Conservation (phyloP, 2,888 invertebrate genomes). For the Sabatieria punctata region DNA sequence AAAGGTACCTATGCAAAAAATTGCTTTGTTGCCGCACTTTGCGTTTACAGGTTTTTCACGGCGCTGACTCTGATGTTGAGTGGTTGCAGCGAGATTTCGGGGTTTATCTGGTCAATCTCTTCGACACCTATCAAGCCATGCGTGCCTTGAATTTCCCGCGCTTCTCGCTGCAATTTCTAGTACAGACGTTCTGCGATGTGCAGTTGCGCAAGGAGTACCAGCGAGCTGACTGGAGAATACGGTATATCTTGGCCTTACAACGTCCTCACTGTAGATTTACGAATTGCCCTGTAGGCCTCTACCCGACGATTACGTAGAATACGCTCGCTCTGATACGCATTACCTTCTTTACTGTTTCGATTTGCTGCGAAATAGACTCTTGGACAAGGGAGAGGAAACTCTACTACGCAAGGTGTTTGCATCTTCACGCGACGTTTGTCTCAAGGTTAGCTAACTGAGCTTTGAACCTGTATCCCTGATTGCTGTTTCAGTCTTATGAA, state of each 20-base stretch:
- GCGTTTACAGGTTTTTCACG: slow-evolving; percentile 59
- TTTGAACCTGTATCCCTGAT: too few relatives aligned
- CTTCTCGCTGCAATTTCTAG: slow-evolving; percentile 54
- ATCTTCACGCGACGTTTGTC: background rate
- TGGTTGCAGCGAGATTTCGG: slow-evolving; percentile 94
- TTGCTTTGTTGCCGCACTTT: slow-evolving; percentile 1
- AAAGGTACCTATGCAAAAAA: slow-evolving; percentile 46
- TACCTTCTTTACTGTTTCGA: slow-evolving; percentile 77
- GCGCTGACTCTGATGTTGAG: slow-evolving; percentile 63
- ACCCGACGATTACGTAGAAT: slow-evolving; percentile 55
- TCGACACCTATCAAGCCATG: slow-evolving; percentile 67
- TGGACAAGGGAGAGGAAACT: slow-evolving; percentile 44
- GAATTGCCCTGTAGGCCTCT: slow-evolving; percentile 47
- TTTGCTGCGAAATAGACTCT: slow-evolving; percentile 52
- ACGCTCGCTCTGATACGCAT: slow-evolving; percentile 87
- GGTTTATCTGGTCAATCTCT: slow-evolving; percentile 84
- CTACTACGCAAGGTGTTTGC: background rate
- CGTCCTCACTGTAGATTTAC: background rate
- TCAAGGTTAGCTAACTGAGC: too few relatives aligned
- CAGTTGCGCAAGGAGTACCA: slow-evolving; percentile 75
- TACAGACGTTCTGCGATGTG: slow-evolving; percentile 58
- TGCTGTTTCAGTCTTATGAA: slow-evolving; percentile 51
- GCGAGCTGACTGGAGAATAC: slow-evolving; percentile 80
- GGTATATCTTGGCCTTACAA: slow-evolving; percentile 34
- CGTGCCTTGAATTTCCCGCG: slow-evolving; percentile 50